Evolutionary conservation across 2,888 invertebrate genomes (phyloP), one percentile per base, ranked within the genome.

Genomic region (Drosophila merina): DNA sequence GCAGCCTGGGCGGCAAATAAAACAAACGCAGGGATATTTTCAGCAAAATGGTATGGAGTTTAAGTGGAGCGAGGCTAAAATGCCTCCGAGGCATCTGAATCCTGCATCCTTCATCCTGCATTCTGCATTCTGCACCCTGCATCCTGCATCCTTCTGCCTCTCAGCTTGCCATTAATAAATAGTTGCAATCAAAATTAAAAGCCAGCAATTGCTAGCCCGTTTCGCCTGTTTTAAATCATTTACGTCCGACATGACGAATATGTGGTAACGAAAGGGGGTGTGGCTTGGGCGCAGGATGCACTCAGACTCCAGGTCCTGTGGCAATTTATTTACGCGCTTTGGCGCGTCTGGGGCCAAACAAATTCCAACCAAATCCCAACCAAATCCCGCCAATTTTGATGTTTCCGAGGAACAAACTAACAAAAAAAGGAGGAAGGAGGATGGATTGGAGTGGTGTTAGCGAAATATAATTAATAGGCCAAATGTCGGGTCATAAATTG

Each of bases 121-220:
- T 2, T n/a, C 52, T 40, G 33, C 45, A 49, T 51, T 44, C 45
- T 14, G 44, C 51, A 57, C 30, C 30, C 55, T 31, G 30, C 31
- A 36, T n/a, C 14, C 64, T 30, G 38, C 59, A 51, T 48, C 56
- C 67, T 59, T 48, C 75, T 30, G 64, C 72, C 72, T 59, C 75
- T 14, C 56, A 57, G 54, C 56, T 67, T 57, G 68, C 75, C 75
- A 79, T 85, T 81, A 86, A 81, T 81, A 81, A 81, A 81, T 81
- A 81, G 81, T 85, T 71, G 81, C 79, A 85, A 81, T 86, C 79
- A 82, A 79, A 79, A 85, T 82, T 81, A 81, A 81, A 85, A 84
- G 85, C 64, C 81, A 71, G 66, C 72, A 74, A 79, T 72, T 74
- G 74, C 72, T 69, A 57, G 74, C 66, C 60, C 85, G 74, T 80